Conservation (phyloP, 2,888 invertebrate genomes). For the Athalia cordata region DNA sequence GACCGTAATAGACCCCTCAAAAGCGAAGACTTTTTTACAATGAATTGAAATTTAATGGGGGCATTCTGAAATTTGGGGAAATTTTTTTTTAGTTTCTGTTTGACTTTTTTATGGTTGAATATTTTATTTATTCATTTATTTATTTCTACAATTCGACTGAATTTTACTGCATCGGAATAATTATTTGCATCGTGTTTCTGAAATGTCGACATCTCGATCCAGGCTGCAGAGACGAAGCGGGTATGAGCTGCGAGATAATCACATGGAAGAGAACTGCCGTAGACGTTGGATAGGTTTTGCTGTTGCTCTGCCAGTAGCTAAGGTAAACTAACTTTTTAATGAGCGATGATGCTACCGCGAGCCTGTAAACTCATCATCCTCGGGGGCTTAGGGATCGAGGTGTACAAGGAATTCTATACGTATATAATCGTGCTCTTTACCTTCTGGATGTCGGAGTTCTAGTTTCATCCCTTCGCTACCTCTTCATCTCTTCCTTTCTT, state of each 20-base stretch:
- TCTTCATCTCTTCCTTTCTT: neutral
- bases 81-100: too few species aligned
- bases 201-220: neutral
- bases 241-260: too few species aligned
- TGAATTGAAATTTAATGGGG: too few species aligned
- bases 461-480: slow-evolving; percentile 13
- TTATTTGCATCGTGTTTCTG: too few species aligned
- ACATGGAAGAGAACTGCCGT: neutral
- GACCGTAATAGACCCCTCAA: neutral
- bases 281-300: neutral
- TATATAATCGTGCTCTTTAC: neutral
- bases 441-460: neutral
- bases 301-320: neutral
- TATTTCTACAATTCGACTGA: too few species aligned
- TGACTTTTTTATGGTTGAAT: too few species aligned
- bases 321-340: slow-evolving; percentile 26
- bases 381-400: too few species aligned
- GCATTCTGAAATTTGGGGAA: too few species aligned
- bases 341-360: slow-evolving; percentile 22
- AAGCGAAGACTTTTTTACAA: too few species aligned
- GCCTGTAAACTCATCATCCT: slow-evolving; percentile 1
- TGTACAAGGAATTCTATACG: neutral
- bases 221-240: neutral
- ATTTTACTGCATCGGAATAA: too few species aligned
- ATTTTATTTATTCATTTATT: too few species aligned